Evolutionary conservation across 1,140 invertebrate genomes (phyloP).

Genomic region (Frieseomelitta varia): DNA sequence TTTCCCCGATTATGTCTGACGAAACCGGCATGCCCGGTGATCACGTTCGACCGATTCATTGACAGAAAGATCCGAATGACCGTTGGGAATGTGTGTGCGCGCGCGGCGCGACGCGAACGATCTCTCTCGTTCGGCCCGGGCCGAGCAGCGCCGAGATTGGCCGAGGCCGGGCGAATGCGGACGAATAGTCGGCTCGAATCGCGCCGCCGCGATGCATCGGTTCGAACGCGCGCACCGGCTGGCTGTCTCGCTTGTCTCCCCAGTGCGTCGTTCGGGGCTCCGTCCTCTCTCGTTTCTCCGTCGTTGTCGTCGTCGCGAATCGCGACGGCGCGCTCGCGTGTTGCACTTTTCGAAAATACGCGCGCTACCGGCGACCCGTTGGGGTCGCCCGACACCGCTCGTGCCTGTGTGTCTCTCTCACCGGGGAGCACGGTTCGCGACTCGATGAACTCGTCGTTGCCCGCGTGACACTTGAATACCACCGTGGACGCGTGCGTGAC

Average conservation of each 20-base stretch:
- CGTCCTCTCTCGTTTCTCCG: constrained; percentile 27
- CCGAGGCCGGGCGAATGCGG: constrained; percentile 50
- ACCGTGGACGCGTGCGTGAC: constrained; percentile 22
- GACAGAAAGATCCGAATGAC: constrained; percentile 26
- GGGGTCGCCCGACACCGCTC: neutral
- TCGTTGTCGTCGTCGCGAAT: constrained; percentile 2
- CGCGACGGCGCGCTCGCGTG: constrained; percentile 18
- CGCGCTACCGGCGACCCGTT: constrained; percentile 18
- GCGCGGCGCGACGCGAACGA: neutral
- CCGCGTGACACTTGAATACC: constrained; percentile 42
- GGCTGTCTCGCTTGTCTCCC: constrained; percentile 49
- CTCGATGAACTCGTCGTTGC: constrained; percentile 34
- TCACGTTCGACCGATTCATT: constrained; percentile 27
- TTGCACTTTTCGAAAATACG: constrained; percentile 44
- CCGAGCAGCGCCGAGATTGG: constrained; percentile 51
- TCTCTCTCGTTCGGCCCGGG: constrained; percentile 12
- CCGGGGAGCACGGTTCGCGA: no score
- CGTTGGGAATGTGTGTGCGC: neutral
- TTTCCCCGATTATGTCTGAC: neutral
- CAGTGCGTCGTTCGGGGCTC: constrained; percentile 41
- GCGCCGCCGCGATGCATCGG: constrained; percentile 68
- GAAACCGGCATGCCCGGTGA: neutral
- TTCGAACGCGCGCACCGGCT: constrained; percentile 56
- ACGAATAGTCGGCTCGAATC: constrained; percentile 71
- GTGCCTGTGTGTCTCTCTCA: no score